Conservation (phyloP, 2,113 vertebrate genomes). For the Scartelaos histophorus region DNA sequence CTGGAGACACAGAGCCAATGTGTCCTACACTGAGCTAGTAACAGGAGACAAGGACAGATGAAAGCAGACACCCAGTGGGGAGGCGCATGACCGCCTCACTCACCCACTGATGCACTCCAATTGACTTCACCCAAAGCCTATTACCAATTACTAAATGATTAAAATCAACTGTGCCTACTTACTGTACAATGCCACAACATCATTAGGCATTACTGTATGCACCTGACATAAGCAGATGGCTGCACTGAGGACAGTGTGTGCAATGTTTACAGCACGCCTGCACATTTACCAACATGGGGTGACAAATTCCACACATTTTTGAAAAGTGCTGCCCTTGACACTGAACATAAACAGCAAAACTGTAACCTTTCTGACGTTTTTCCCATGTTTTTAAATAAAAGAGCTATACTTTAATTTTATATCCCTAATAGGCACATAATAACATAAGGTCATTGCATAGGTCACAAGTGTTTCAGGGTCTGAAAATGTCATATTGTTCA, state of each 20-base stretch:
- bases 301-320: slow-evolving; percentile 47
- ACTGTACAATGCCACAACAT: not conserved
- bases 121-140: slow-evolving; percentile 36
- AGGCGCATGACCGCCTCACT: slow-evolving; percentile 59
- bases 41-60: slow-evolving; percentile 62
- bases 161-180: slow-evolving; percentile 1
- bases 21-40: slow-evolving; percentile 50
- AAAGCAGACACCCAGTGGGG: slow-evolving; percentile 62
- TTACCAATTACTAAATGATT: slow-evolving; percentile 21
- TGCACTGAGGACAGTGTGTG: slow-evolving; percentile 7
- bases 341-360: not conserved
- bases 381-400: not conserved
- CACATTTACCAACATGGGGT: slow-evolving; percentile 59
- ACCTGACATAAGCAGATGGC: slow-evolving; percentile 12
- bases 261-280: slow-evolving; percentile 61
- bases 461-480: not conserved
- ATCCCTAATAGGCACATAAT: not conserved
- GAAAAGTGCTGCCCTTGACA: slow-evolving; percentile 4
- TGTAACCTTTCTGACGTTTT: not conserved
- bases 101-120: slow-evolving; percentile 48
- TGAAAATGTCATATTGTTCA: not conserved
- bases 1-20: slow-evolving; percentile 34
- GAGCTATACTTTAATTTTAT: not conserved
- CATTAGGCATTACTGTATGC: not conserved
- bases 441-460: not conserved